Conservation (phyloP, 2,888 invertebrate species). For the Nephrotoma appendiculata region DNA sequence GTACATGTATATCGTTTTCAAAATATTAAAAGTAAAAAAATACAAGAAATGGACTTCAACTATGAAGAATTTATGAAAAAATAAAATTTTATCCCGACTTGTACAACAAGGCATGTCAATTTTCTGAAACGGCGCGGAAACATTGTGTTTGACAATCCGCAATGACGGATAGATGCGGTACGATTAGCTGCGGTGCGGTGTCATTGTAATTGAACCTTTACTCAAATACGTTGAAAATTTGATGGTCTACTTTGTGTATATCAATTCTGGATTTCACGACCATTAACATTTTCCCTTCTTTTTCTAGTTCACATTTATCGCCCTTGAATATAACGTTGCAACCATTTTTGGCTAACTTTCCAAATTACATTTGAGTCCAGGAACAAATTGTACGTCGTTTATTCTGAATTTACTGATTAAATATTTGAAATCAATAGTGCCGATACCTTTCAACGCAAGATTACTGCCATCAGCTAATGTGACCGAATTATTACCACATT, state of each 20-base stretch:
- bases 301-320: neutral
- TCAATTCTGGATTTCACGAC: conserved; percentile 1
- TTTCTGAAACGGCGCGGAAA: too few relatives aligned
- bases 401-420: neutral
- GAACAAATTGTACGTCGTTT: neutral
- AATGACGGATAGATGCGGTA: too few relatives aligned
- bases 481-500: neutral
- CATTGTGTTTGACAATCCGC: too few relatives aligned
- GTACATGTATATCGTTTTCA: too few relatives aligned
- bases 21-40: too few relatives aligned
- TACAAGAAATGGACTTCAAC: too few relatives aligned
- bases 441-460: neutral
- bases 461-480: neutral
- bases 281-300: conserved; percentile 1
- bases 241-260: neutral
- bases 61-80: too few relatives aligned
- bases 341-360: conserved; percentile 4
- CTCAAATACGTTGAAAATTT: neutral
- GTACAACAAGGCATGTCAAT: too few relatives aligned
- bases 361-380: neutral
- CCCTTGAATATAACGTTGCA: conserved; percentile 7
- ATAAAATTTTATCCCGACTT: too few relatives aligned
- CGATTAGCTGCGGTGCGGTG: too few relatives aligned
- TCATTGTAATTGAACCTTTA: too few relatives aligned
- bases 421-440: conserved; percentile 4